Evolutionary conservation across 2,797 vertebrate species (phyloP).

Genomic region (Crocodylus rhombifer): DNA sequence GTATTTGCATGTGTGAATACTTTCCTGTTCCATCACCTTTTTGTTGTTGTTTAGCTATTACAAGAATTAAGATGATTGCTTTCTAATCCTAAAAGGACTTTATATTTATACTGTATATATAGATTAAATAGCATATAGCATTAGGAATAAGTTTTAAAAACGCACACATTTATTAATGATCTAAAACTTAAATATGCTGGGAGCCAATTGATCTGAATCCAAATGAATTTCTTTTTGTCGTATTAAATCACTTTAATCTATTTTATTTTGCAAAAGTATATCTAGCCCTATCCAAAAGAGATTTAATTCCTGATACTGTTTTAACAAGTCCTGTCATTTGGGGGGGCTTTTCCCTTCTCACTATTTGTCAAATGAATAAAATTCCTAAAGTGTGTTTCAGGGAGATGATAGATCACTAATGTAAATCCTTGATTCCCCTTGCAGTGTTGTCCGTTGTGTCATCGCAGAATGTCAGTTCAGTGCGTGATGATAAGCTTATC

Average conservation of each 20-base stretch:
- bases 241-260: not conserved
- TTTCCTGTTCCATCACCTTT: not conserved
- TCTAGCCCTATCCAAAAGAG: no score
- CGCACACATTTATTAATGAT: not conserved
- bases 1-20: not conserved
- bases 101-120: not conserved
- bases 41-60: not conserved
- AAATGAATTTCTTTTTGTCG: not conserved
- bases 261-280: no score
- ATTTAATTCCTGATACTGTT: not conserved
- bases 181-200: not conserved
- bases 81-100: not conserved
- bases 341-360: not conserved
- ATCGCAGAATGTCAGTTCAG: not conserved
- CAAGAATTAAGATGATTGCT: not conserved
- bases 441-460: constrained; percentile 13
- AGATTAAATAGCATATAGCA: not conserved
- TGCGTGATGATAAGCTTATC: constrained; percentile 32
- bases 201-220: not conserved
- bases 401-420: not conserved
- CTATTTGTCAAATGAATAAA: constrained; percentile 3
- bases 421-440: not conserved
- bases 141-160: not conserved
- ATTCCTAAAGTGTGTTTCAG: not conserved
- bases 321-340: not conserved